Evolutionary conservation across 2,888 invertebrate genomes (phyloP).

Genomic region (Pardosa pseudoannulata): DNA sequence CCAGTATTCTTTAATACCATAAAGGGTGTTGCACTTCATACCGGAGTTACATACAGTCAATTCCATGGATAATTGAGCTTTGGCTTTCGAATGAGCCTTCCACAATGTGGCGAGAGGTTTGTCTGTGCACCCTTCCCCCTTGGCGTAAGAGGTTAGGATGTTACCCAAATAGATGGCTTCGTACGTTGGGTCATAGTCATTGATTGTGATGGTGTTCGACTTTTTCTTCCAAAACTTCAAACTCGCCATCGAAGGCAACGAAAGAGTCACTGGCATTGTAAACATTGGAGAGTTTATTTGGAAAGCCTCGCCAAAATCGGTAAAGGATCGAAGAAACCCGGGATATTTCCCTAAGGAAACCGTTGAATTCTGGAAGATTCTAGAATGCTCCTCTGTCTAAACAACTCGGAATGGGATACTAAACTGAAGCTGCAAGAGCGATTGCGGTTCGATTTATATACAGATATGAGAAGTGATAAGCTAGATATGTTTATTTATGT

Average conservation of each 20-base stretch:
- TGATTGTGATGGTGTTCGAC: conserved; percentile 84
- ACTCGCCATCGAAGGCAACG: conserved; percentile 45
- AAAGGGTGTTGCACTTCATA: conserved; percentile 95
- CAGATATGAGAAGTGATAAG: not conserved
- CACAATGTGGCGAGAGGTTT: conserved; percentile 96
- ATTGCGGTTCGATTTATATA: not conserved
- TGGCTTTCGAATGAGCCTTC: conserved; percentile 86
- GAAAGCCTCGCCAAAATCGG: not conserved
- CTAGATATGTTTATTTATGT: conserved; percentile 25
- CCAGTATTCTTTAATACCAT: conserved; percentile 98
- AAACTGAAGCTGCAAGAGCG: not conserved
- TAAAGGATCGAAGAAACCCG: not conserved
- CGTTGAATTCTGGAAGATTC: not conserved
- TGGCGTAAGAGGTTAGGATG: conserved; percentile 98
- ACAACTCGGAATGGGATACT: not conserved
- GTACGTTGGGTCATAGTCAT: conserved; percentile 94
- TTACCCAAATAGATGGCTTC: conserved; percentile 98
- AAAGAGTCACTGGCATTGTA: conserved; percentile 54
- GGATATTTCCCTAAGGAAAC: not conserved
- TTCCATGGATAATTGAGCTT: conserved; percentile 90
- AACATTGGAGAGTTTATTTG: conserved; percentile 38
- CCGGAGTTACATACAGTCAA: conserved; percentile 94
- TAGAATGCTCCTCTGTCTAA: no score
- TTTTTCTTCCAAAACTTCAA: conserved; percentile 68
- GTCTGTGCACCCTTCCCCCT: conserved; percentile 87